Percentiles rank a stretch among this genome's conserved stretches.
Evolutionary conservation across 2,888 invertebrate species (phyloP).

Genomic region (Mongoloraphidia duomilia): DNA sequence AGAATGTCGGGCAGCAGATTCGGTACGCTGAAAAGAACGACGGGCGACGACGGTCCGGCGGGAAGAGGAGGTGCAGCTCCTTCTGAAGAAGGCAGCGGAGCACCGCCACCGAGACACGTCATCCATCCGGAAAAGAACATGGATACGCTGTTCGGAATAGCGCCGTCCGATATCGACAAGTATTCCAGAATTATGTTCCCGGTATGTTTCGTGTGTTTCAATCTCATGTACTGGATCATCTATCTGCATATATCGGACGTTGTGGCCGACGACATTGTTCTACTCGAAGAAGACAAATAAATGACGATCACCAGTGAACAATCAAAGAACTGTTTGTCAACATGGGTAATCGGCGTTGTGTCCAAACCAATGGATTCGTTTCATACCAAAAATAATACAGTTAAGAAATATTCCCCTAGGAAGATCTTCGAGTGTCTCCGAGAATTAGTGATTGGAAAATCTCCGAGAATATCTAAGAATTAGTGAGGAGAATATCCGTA

Average conservation of each 20-base stretch:
- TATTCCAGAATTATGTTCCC: conserved; percentile 97
- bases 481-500: no score
- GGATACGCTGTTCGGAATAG: conserved; percentile 81
- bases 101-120: conserved; percentile 58
- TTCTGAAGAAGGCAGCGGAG: conserved; percentile 45
- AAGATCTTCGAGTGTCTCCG: no score
- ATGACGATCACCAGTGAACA: background rate
- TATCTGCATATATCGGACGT: conserved; percentile 93
- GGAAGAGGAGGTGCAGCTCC: conserved; percentile 29
- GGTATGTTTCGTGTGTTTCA: conserved; percentile 96
- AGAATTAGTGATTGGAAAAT: no score
- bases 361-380: no score
- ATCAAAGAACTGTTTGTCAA: background rate
- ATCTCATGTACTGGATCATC: conserved; percentile 96
- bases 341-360: no score
- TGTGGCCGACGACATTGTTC: conserved; percentile 84
- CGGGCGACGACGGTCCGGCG: conserved; percentile 48
- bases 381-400: no score
- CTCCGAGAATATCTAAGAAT: no score
- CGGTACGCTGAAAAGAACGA: conserved; percentile 79
- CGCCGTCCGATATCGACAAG: conserved; percentile 97
- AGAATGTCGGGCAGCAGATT: conserved; percentile 80
- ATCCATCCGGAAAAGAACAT: conserved; percentile 84
- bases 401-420: no score
- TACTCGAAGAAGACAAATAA: conserved; percentile 56